Base-by-base conservation (phyloP, 2,888 invertebrate genomes). In the Enoplolaimus lenunculus region DNA sequence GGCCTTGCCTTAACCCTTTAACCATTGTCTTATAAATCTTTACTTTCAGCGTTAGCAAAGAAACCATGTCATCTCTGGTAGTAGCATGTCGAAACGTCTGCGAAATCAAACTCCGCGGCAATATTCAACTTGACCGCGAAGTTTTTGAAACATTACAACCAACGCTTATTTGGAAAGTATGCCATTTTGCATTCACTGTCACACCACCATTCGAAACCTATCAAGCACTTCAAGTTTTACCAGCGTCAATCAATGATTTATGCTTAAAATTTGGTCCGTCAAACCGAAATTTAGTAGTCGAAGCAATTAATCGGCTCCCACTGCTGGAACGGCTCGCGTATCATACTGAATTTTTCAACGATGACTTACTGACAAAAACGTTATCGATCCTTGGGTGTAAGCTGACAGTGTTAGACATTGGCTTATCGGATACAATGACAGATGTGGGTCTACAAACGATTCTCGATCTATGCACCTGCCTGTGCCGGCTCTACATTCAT, bases 301-400 rank as follows among this genome's bases (percentile, higher is more conserved):
- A 31, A 1, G 16, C 67, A 2, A 68, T 70, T 33, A 28, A 21
- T n/a, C 28, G 13, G 7, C 26, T 70, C 28, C 70, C 66, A 7
- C 16, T 2, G 2, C 28, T 70, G 31, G 29, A 21, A 29, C 26
- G 64, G n/a, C 7, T 69, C 3, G 16, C 34, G 2, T 70, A 70
- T 31, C 70, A 70, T 31, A 70, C 70, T 3, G 70, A 70, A 68
- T 70, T 70, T 33, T 70, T 70, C 34, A 62, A 70, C 66, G 70
- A 70, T 30, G 13, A 28, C 29, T 33, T 70, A 13, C 45, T 68
- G 33, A n/a, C 28, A 13, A 59, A 26, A n/a, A 34, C 57, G 3
- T 3, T 68, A 34, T 21, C 68, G 21, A 3, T 57, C 13, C 3
- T 68, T 7, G 34, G 34, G 30, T 13, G 65, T 2, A 31, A 65